phyloP scores from a whole-genome alignment of 1,140 invertebrate species.

The Papilio dardanus region DNA sequence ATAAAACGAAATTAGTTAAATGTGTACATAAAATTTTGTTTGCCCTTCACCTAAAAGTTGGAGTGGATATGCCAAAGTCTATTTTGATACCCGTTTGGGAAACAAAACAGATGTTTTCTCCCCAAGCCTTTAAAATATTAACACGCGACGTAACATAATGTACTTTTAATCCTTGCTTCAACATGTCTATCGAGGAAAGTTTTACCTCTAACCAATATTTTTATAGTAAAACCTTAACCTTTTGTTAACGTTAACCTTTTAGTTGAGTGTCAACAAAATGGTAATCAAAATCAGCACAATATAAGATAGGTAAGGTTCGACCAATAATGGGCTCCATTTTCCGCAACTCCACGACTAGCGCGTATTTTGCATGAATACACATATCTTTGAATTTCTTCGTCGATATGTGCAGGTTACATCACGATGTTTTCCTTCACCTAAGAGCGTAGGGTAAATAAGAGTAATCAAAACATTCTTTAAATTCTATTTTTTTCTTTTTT shows the following conservation, averaged over 20 bases:
- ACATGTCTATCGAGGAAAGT: not conserved
- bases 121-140: slow-evolving; percentile 18
- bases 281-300: too few species aligned
- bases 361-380: too few species aligned
- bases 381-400: too few species aligned
- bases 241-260: not conserved
- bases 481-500: too few species aligned
- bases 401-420: too few species aligned
- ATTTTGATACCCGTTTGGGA: slow-evolving; percentile 22
- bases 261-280: too few species aligned
- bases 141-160: slow-evolving; percentile 24
- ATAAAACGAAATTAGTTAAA: not conserved
- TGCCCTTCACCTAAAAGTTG: slow-evolving; percentile 19
- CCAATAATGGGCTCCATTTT: too few species aligned
- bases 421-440: too few species aligned
- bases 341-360: too few species aligned
- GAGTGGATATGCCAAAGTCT: slow-evolving; percentile 9
- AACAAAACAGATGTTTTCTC: slow-evolving; percentile 25
- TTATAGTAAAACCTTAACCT: not conserved
- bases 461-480: too few species aligned
- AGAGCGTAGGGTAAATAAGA: too few species aligned
- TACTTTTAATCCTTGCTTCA: slow-evolving; percentile 11
- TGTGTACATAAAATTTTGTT: slow-evolving; percentile 19
- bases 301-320: too few species aligned
- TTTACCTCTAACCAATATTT: not conserved